Evolutionary conservation across 1,140 invertebrate genomes (phyloP), one percentile per base, ranked within the genome.

Genomic region (Melanaphis sacchari): DNA sequence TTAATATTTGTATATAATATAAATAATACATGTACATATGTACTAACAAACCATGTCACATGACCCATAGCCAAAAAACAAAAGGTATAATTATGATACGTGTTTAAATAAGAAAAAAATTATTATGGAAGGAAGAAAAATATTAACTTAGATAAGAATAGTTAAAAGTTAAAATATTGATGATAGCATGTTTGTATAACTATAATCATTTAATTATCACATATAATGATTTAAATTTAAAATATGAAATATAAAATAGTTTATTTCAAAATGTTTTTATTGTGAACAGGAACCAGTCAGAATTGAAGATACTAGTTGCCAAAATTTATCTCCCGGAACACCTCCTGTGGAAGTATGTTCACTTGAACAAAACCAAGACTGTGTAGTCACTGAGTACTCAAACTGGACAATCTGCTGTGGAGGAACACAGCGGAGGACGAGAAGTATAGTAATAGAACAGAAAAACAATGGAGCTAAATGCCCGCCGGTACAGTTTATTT

Each of bases 271-370:
- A 54, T 7, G 7, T 26, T n/a, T 66, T 31, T 66, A 66, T 66
- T 66, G 31, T 31, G 9, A 66, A 52, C 91, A 95, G 94, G 94
- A 94, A 24, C 94, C 94, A 22, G 93, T 94, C 6, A 93, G 94
- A 59, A 94, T 95, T 21, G 95, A 95, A 91, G 95, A 95, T 24
- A 94, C 95, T 22, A 95, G 95, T 94, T 95, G 95, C 87, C 94
- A 95, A 82, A 94, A 94, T 40, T 92, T 94, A 22, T 94, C 94
- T 3, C 94, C 94, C 31, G 93, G 94, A 87, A 95, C 95, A 1
- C 94, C 94, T 59, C 94, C 94, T 8, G 93, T 94, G 15, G 94
- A 94, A 90, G 94, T 94, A 24, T 95, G 95, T 91, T 94, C 91
- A 15, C 94, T 95, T 22, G 94, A 94, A 43, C 91, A 91, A 26